Base-by-base conservation (phyloP, 2,888 invertebrate genomes). In the Synergus japonicus region DNA sequence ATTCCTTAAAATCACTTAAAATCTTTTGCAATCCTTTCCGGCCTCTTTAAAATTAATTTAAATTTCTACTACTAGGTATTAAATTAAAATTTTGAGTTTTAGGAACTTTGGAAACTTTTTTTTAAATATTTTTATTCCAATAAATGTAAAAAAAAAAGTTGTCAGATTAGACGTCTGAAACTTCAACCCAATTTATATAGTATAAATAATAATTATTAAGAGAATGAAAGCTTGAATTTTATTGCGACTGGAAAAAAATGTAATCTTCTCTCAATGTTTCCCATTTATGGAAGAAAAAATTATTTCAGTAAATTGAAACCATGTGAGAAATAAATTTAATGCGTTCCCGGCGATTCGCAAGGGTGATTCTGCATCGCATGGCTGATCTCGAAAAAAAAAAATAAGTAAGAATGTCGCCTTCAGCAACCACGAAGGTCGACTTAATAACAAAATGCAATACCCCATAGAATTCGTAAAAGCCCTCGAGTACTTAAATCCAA, bases 341-440 rank as follows among this genome's bases (percentile, higher is more conserved):
- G 29, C 54, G 12, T 73, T 73, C 73, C 73, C 73, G 54, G 73
- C 69, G 69, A 69, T 69, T 69, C 49, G 69, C 46, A 69, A 73
- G 41, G 73, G 41, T 73, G 73, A 49, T 49, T 54, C 15, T n/a
- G 10, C 37, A 73, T 12, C 73, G 54, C 49, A 54, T 37, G 37
- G 49, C 69, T 22, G 49, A 49, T 73, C 54, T 73, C 37, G 18
- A 37, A 73, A 73, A 54, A 73, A 54, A 54, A 44, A 29, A 73
- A 58, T 13, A 69, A 29, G 1, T 73, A 69, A 69, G 37, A 29
- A 49, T 49, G 29, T 73, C 46, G 49, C 37, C 49, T 73, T 54
- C 15, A 73, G 37, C 29, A 49, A 73, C 29, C 69, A 22, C 54
- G n/a, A 58, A 54, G 29, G 54, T 37, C 37, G 18, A 10, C 4